Evolutionary conservation across 1,140 invertebrate species (phyloP).

Genomic region (Drosophila novamexicana): DNA sequence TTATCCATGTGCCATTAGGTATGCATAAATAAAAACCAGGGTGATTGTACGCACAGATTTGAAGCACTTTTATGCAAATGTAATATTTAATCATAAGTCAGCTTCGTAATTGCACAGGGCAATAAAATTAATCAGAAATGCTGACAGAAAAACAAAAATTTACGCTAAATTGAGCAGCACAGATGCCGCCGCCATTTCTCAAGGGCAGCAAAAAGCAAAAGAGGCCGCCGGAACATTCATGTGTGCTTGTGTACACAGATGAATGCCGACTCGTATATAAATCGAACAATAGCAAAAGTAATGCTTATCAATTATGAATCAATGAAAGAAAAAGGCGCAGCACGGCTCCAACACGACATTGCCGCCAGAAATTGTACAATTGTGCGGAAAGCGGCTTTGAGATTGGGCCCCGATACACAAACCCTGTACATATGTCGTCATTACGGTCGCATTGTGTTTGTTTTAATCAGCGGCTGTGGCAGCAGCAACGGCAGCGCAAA

Average conservation of each 20-base stretch:
- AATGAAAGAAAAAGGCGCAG: constrained; percentile 62
- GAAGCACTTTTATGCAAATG: constrained; percentile 36
- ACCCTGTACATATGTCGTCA: constrained; percentile 75
- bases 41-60: background rate
- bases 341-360: constrained; percentile 40
- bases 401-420: constrained; percentile 40
- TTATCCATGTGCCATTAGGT: background rate
- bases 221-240: background rate
- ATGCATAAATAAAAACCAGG: background rate
- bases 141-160: constrained; percentile 61
- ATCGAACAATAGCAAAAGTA: constrained; percentile 80
- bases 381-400: constrained; percentile 71
- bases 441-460: constrained; percentile 80
- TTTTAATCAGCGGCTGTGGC: constrained; percentile 76
- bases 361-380: constrained; percentile 76
- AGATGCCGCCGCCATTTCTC: constrained; percentile 49
- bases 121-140: constrained; percentile 77
- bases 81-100: constrained; percentile 60
- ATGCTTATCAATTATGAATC: constrained; percentile 83
- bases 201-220: constrained; percentile 30
- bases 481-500: constrained; percentile 41
- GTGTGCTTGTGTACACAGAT: background rate
- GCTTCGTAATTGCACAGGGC: constrained; percentile 61
- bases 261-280: constrained; percentile 24
- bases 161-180: constrained; percentile 73